These are phyloP conservation scores for Coelogynopora nodosa DNA, from an alignment of 2,888 invertebrate genomes.

Conservation along the genomic window DNA sequence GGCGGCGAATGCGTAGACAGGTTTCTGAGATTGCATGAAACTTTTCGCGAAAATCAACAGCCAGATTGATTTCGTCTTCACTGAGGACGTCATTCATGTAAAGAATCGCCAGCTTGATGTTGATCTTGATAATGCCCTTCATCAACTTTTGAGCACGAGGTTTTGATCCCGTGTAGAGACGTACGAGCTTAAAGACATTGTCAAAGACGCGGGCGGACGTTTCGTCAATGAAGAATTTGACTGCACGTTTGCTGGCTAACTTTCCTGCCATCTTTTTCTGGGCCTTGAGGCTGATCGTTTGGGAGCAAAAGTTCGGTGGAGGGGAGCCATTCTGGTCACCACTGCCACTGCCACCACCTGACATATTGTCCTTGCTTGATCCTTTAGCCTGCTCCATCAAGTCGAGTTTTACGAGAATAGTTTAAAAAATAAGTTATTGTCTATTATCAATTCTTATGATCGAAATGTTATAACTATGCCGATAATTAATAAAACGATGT, in stretches of 20 bases:
- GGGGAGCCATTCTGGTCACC: too few species aligned
- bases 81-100: background rate
- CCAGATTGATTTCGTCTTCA: background rate
- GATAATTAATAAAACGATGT: too few species aligned
- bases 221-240: background rate
- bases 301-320: too few species aligned
- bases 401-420: too few species aligned
- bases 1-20: background rate
- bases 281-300: background rate
- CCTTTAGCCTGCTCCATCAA: too few species aligned
- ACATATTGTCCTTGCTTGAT: too few species aligned
- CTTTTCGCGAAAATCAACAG: background rate
- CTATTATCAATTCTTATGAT: too few species aligned
- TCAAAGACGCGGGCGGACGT: background rate
- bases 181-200: background rate
- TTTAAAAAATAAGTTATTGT: too few species aligned
- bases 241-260: background rate
- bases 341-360: too few species aligned
- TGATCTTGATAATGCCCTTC: background rate
- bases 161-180: background rate
- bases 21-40: background rate
- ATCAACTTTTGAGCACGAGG: background rate
- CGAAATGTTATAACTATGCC: too few species aligned
- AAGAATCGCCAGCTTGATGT: background rate
- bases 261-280: background rate